phyloP scores from a whole-genome alignment of 2,113 vertebrate species.

The Erythrolamprus reginae region DNA sequence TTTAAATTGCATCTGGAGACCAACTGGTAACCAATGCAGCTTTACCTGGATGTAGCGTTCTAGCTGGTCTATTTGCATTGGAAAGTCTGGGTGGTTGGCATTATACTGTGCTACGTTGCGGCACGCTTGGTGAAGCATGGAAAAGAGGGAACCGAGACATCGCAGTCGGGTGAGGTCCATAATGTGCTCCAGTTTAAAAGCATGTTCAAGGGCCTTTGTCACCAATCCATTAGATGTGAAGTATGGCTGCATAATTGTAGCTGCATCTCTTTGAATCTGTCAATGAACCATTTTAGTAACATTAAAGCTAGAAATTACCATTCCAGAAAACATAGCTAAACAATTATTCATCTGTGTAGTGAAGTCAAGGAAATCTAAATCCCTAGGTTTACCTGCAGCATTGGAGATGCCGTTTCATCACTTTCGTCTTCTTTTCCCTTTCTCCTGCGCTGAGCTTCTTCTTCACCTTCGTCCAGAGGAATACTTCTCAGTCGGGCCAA shows the following conservation, averaged over 20 bases:
- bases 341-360: not conserved
- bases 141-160: constrained; percentile 92
- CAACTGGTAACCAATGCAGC: too few species aligned
- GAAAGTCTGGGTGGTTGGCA: constrained; percentile 95
- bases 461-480: constrained; percentile 94
- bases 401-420: constrained; percentile 90
- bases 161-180: constrained; percentile 98
- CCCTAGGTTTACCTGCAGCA: constrained; percentile 83
- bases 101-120: constrained; percentile 95
- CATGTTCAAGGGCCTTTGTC: constrained; percentile 93
- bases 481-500: constrained; percentile 91
- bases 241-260: constrained; percentile 88
- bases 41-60: constrained; percentile 94
- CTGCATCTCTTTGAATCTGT: constrained; percentile 92
- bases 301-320: not conserved
- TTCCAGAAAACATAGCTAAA: not conserved
- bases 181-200: constrained; percentile 96
- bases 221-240: constrained; percentile 95
- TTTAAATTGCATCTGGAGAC: too few species aligned
- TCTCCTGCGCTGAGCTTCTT: constrained; percentile 90
- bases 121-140: constrained; percentile 97
- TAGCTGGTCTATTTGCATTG: constrained; percentile 94
- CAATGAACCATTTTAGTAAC: not conserved
- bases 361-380: not conserved
- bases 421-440: constrained; percentile 89